phyloP scores from a whole-genome alignment of 1,140 invertebrate species.

The Microplitis mediator region DNA sequence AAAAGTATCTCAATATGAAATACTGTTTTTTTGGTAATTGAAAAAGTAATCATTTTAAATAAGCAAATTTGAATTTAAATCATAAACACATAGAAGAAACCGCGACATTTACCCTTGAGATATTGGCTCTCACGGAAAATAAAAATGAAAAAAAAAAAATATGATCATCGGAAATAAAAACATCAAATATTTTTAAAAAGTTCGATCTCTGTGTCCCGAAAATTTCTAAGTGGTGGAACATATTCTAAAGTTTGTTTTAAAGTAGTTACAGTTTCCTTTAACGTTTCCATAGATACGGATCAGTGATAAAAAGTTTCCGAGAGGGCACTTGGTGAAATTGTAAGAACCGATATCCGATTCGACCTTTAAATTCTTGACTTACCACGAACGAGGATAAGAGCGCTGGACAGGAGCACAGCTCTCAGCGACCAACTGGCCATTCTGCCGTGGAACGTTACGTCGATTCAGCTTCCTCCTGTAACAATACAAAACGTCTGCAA shows the following conservation, averaged over 20 bases:
- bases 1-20: too few relatives aligned
- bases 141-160: too few relatives aligned
- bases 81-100: too few relatives aligned
- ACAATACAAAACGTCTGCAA: conserved; percentile 52
- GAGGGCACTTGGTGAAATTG: background rate
- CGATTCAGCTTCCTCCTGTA: conserved; percentile 62
- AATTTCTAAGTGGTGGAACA: too few relatives aligned
- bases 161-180: too few relatives aligned
- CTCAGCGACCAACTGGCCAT: conserved; percentile 59
- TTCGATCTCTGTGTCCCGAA: too few relatives aligned
- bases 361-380: conserved; percentile 37
- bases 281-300: background rate
- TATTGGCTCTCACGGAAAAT: background rate
- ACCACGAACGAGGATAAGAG: conserved; percentile 60
- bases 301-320: background rate
- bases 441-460: conserved; percentile 62
- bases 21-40: too few relatives aligned
- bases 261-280: background rate
- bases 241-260: too few relatives aligned
- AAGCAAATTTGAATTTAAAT: too few relatives aligned
- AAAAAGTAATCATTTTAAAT: too few relatives aligned
- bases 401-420: conserved; percentile 56
- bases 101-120: too few relatives aligned
- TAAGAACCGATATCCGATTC: background rate
- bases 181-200: too few relatives aligned